Evolutionary conservation across 2,113 vertebrate genomes (phyloP).

Genomic region (Arothron firmamentum): DNA sequence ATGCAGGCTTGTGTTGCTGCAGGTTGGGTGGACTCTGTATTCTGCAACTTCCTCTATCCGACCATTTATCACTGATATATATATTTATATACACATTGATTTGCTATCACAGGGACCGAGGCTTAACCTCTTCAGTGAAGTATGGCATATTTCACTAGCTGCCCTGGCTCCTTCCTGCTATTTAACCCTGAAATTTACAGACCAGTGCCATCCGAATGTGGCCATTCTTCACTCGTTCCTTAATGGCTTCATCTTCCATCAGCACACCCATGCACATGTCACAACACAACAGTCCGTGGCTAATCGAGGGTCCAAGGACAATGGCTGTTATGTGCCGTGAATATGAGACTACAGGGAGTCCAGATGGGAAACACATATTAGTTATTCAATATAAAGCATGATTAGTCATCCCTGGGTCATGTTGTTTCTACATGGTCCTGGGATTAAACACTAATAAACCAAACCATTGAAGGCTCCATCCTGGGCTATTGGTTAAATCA

Average conservation of each 20-base stretch:
- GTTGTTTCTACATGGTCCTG: neutral
- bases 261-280: neutral
- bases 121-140: constrained; percentile 48
- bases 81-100: constrained; percentile 38
- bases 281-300: constrained; percentile 1
- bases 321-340: neutral
- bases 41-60: constrained; percentile 21
- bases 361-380: neutral
- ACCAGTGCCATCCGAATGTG: constrained; percentile 11
- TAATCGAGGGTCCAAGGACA: neutral
- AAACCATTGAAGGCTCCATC: neutral
- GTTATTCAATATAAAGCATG: neutral
- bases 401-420: neutral
- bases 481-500: too few species aligned
- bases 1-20: neutral
- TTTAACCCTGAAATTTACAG: constrained; percentile 46
- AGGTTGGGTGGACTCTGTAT: constrained; percentile 16
- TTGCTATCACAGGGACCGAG: constrained; percentile 35
- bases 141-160: constrained; percentile 34
- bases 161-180: constrained; percentile 9
- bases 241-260: constrained; percentile 14
- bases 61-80: constrained; percentile 49
- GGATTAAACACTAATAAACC: neutral
- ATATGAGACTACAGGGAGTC: neutral
- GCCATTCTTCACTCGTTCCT: constrained; percentile 16